Evolutionary conservation across 2,113 vertebrate species (phyloP).

Genomic region (Gadus chalcogrammus): DNA sequence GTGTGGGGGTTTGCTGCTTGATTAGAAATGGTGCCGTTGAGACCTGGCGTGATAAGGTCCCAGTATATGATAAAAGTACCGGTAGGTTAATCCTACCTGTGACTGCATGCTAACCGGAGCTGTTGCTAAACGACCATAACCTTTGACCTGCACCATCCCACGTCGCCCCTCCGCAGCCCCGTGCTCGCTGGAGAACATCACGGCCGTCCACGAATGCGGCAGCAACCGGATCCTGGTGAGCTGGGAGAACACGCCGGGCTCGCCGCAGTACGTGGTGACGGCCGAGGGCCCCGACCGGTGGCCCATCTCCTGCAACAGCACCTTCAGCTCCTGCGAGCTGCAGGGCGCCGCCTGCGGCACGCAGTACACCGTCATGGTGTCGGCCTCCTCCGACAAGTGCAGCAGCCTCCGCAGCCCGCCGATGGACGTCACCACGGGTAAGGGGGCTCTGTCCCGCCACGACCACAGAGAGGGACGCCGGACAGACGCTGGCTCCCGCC

Average conservation of each 20-base stretch:
- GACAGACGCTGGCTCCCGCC: not conserved
- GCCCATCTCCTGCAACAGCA: constrained; percentile 62
- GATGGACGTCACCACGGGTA: constrained; percentile 67
- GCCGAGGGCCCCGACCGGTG: constrained; percentile 64
- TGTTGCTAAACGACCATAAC: too few species aligned
- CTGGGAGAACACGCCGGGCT: constrained; percentile 55
- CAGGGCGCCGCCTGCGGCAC: constrained; percentile 49
- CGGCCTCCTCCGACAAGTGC: constrained; percentile 70
- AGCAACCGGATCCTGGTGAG: constrained; percentile 57
- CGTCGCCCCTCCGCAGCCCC: constrained; percentile 55
- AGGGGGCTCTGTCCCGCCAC: not conserved
- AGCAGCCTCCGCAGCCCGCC: constrained; percentile 70
- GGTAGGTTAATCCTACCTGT: too few species aligned
- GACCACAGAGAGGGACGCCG: not conserved
- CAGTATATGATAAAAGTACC: too few species aligned
- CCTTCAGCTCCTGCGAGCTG: constrained; percentile 59
- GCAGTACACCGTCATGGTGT: constrained; percentile 69
- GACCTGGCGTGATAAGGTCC: too few species aligned
- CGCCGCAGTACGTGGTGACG: constrained; percentile 60
- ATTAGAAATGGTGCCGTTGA: too few species aligned
- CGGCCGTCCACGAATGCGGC: constrained; percentile 50
- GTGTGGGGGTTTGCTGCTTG: too few species aligned
- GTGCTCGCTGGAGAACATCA: constrained; percentile 62
- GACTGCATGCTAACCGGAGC: too few species aligned
- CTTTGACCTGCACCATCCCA: too few species aligned